Evolutionary conservation across 2,113 vertebrate genomes (phyloP), one percentile per base, ranked within the genome.

Genomic region (Leptosomus discolor): DNA sequence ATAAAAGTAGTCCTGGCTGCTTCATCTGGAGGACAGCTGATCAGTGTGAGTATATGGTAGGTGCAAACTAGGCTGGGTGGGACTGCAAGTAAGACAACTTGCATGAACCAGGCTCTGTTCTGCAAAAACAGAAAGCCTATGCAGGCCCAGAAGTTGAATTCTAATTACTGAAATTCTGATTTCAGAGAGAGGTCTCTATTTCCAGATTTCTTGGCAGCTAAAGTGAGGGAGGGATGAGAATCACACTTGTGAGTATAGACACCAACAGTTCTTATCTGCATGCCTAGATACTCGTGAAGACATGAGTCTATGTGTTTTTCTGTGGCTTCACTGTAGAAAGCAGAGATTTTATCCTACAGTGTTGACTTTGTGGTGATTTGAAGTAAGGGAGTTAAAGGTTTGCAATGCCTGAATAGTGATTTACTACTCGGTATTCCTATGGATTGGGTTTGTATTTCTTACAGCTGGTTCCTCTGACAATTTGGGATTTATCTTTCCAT

Each of bases 401-500:
- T 51, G 32, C 70, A 57, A 45, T 60, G 67, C 15, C 43, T 57
- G 76, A 96, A 75, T 41, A 79, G 29, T 76, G 89, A 82, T 93
- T 73, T 85, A 18, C 91, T 81, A 51, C 30, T 89, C 32, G 3
- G 7, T 60, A 80, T 94, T 87, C 75, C 76, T 69, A 14, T 15
- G 32, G 27, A 61, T 79, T 80, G 23, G 22, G 41, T 82, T 43
- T 80, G 76, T 58, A 58, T 88, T 94, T 96, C 80, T 94, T 54
- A 14, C 27, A 85, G 36, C 18, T 41, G 9, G 14, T 81, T 75
- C 45, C 32, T 53, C 53, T 95, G 61, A 60, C 37, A 93, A 74
- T 86, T 85, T 86, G 23, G 41, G 64, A 94, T 89, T 95, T 92
- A 83, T 95, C 90, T 92, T 95, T 70, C 24, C 3, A 71, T 90